Percentiles rank a stretch among this genome's conserved stretches.
These are phyloP conservation scores for Pseudorectes ferrugineus DNA, from an alignment of 2,113 vertebrate species.

Conservation along the genomic window DNA sequence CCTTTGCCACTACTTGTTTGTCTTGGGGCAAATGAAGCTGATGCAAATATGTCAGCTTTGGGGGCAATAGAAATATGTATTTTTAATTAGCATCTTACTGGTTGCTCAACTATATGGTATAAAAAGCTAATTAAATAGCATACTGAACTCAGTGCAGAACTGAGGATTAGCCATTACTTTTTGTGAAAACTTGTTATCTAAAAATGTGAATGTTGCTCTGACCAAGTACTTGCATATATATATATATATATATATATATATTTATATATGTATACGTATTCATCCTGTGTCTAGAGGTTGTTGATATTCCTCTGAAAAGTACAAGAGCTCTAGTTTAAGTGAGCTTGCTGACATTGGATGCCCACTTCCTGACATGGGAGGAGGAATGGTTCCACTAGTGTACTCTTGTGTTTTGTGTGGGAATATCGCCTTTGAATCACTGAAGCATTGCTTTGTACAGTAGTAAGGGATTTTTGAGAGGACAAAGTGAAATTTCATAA, in stretches of 20 bases:
- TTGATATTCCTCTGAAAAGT: not conserved
- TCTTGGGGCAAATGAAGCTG: not conserved
- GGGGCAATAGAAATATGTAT: not conserved
- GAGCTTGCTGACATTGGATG: not conserved
- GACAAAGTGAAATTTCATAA: not conserved
- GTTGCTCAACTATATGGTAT: not conserved
- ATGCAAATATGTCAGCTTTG: not conserved
- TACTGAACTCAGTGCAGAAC: not conserved
- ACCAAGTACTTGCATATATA: not conserved
- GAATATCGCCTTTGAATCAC: not conserved
- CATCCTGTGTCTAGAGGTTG: not conserved
- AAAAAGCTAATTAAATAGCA: not conserved
- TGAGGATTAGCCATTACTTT: not conserved
- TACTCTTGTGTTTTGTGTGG: not conserved
- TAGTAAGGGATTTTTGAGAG: not conserved
- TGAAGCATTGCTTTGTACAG: not conserved
- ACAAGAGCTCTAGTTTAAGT: not conserved
- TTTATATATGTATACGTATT: not conserved
- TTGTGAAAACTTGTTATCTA: not conserved
- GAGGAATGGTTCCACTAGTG: not conserved
- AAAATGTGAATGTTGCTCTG: not conserved
- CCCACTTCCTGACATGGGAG: not conserved
- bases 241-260: not conserved
- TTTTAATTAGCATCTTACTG: not conserved
- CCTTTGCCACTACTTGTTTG: slow-evolving; percentile 1